Percentiles rank a stretch among this genome's conserved stretches.
These are phyloP conservation scores for Columba livia DNA, from an alignment of 2,113 vertebrate species.

Conservation along the genomic window DNA sequence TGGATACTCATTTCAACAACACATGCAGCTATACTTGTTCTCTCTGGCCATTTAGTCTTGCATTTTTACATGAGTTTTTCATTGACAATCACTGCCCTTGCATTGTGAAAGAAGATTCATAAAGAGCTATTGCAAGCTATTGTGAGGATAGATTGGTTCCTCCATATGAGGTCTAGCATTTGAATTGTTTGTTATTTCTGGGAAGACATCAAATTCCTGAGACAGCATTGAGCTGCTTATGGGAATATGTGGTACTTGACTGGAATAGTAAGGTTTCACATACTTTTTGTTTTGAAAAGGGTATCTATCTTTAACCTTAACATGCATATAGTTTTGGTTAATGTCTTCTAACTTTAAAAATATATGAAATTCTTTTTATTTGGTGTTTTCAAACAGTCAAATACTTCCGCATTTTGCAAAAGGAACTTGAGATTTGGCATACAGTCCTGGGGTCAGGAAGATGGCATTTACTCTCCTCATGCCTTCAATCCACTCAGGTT, in stretches of 20 bases:
- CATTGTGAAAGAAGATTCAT: conserved; percentile 18
- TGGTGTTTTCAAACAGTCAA: neutral
- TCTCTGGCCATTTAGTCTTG: conserved; percentile 6
- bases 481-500: neutral
- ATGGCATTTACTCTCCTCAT: neutral
- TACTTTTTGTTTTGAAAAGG: neutral
- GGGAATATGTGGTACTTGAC: neutral
- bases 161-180: conserved; percentile 31
- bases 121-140: conserved; percentile 48
- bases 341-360: neutral
- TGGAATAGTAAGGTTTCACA: conserved; percentile 15
- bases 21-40: neutral
- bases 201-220: conserved; percentile 22
- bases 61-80: conserved; percentile 26
- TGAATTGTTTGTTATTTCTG: conserved; percentile 61
- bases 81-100: conserved; percentile 40
- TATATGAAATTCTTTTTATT: neutral
- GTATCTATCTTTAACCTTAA: neutral
- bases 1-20: conserved; percentile 19
- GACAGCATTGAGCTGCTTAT: neutral
- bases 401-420: neutral
- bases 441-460: neutral
- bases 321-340: neutral
- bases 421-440: neutral
- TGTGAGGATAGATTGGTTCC: conserved; percentile 57